Percentiles rank a stretch among this genome's conserved stretches.
Conservation (phyloP, 30 jellyfish, hydroid and myxozoan genomes). For the Hydra vulgaris region DNA sequence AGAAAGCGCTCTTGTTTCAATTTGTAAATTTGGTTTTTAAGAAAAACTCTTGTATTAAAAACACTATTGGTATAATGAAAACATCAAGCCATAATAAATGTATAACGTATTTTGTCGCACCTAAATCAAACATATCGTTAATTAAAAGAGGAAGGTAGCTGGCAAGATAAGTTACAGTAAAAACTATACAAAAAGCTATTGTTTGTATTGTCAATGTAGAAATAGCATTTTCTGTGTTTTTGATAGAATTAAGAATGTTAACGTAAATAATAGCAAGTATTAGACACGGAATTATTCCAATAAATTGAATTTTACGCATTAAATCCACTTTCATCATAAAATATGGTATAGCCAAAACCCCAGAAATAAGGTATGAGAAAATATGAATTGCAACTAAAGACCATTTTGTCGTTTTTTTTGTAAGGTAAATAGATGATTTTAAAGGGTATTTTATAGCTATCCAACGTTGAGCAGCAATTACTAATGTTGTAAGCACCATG, state of each 20-base stretch:
- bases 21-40: background rate
- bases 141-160: constrained; percentile 2
- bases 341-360: background rate
- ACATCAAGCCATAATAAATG: background rate
- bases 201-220: background rate
- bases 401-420: background rate
- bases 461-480: constrained; percentile 3
- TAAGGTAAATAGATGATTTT: background rate
- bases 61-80: background rate
- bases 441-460: background rate
- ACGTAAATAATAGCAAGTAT: background rate
- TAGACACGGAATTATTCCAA: background rate
- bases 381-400: background rate
- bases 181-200: background rate
- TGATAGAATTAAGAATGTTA: background rate
- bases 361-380: background rate
- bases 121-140: background rate
- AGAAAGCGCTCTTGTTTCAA: too few relatives aligned
- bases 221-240: background rate
- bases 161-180: background rate
- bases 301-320: background rate
- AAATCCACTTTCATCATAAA: background rate
- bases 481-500: background rate
- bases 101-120: background rate
- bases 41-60: background rate